Conservation (phyloP, 2,113 vertebrate genomes). For the Poeciliopsis prolifica region DNA sequence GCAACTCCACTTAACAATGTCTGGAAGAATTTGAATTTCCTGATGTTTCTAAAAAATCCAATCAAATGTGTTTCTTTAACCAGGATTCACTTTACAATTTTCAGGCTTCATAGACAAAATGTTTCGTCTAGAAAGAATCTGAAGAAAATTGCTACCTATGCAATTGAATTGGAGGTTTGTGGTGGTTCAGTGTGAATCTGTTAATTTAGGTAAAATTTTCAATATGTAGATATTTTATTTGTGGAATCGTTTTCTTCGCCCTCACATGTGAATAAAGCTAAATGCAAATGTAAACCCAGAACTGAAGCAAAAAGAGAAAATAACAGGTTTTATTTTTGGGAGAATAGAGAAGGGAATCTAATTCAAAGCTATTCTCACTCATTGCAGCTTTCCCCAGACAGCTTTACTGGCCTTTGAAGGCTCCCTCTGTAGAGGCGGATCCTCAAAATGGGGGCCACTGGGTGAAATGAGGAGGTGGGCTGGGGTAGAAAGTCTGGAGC, state of each 20-base stretch:
- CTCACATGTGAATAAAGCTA: conserved; percentile 4
- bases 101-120: neutral
- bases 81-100: neutral
- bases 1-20: neutral
- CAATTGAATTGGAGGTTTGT: neutral
- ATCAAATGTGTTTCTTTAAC: neutral
- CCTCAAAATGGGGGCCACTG: conserved; percentile 60
- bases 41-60: neutral
- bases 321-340: conserved; percentile 41
- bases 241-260: neutral
- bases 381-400: conserved; percentile 62
- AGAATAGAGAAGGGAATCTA: conserved; percentile 36
- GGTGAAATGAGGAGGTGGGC: conserved; percentile 35
- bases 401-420: conserved; percentile 69
- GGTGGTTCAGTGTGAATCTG: neutral
- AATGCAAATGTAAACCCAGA: conserved; percentile 15
- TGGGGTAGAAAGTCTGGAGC: conserved; percentile 9
- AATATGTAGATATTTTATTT: neutral
- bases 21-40: neutral
- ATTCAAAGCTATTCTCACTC: conserved; percentile 52
- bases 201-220: neutral
- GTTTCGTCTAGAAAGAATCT: neutral
- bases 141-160: neutral
- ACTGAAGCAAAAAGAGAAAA: conserved; percentile 44
- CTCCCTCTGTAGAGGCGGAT: conserved; percentile 50